Conservation (phyloP, 92 coral and sea anemone genomes). For the Porites lobata region DNA sequence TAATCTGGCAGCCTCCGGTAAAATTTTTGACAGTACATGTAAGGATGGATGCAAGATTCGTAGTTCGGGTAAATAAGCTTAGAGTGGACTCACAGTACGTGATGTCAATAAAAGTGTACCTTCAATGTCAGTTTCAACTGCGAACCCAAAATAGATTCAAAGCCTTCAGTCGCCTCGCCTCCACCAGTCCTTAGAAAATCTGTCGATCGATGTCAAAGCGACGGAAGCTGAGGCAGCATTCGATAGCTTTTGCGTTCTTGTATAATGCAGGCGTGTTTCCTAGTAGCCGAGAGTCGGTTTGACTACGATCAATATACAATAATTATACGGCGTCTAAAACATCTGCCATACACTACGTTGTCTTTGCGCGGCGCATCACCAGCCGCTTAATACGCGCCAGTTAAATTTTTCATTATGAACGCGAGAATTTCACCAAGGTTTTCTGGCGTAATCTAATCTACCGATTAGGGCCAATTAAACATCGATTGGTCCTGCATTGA, state of each 20-base stretch:
- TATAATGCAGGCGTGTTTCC: conserved; percentile 18
- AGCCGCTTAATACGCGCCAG: conserved; percentile 7
- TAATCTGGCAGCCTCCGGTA: neutral
- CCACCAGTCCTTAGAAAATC: neutral
- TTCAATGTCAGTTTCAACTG: neutral
- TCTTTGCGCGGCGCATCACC: neutral
- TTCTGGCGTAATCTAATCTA: conserved; percentile 28
- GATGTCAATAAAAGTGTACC: neutral
- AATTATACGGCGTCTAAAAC: conserved; percentile 24
- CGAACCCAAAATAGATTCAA: neutral
- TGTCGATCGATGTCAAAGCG: neutral
- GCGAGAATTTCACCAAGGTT: neutral
- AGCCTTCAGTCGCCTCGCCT: neutral
- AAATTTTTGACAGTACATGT: conserved; percentile 16
- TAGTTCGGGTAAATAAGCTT: neutral
- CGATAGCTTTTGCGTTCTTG: conserved; percentile 27
- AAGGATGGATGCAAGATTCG: neutral
- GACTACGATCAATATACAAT: conserved; percentile 12
- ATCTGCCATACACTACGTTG: conserved; percentile 22
- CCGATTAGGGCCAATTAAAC: conserved; percentile 48
- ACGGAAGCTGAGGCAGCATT: neutral
- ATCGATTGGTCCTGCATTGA: conserved; percentile 21
- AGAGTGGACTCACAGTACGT: neutral
- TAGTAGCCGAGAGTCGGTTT: conserved; percentile 26
- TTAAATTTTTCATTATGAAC: conserved; percentile 18